These are phyloP conservation scores for Syngnathus floridae DNA, from an alignment of 2,113 vertebrate genomes.

Conservation along the genomic window DNA sequence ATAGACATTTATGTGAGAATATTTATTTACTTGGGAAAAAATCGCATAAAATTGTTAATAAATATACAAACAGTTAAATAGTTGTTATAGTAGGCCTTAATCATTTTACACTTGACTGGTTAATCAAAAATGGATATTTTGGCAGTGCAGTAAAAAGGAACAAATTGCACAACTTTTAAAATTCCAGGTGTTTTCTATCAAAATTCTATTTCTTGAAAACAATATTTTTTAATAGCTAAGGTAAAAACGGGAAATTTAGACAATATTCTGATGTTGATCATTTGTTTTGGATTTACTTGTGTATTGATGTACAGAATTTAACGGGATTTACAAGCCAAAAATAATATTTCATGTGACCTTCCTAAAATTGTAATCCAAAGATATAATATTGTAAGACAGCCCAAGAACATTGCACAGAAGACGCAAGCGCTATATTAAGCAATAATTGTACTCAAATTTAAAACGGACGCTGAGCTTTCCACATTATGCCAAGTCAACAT, in stretches of 20 bases:
- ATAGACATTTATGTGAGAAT: neutral
- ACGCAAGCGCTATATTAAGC: neutral
- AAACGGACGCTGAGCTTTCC: neutral
- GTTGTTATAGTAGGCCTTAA: neutral
- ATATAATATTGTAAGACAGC: neutral
- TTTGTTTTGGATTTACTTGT: neutral
- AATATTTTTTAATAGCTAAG: neutral
- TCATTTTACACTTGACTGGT: neutral
- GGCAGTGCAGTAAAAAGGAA: constrained; percentile 6
- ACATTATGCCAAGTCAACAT: neutral
- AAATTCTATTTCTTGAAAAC: neutral
- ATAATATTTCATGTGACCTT: neutral
- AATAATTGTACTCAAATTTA: neutral
- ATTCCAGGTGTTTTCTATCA: neutral
- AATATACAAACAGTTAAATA: neutral
- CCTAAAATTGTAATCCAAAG: neutral
- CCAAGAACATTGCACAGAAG: neutral
- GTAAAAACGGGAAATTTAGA: neutral
- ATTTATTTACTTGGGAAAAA: constrained; percentile 1
- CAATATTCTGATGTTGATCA: neutral
- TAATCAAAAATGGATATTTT: constrained; percentile 3
- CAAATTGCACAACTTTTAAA: neutral
- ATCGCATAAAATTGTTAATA: neutral
- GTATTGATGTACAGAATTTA: neutral
- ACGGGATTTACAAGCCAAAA: constrained; percentile 6